Base-by-base conservation (phyloP, 2,888 invertebrate genomes). In the Ischnura elegans region DNA sequence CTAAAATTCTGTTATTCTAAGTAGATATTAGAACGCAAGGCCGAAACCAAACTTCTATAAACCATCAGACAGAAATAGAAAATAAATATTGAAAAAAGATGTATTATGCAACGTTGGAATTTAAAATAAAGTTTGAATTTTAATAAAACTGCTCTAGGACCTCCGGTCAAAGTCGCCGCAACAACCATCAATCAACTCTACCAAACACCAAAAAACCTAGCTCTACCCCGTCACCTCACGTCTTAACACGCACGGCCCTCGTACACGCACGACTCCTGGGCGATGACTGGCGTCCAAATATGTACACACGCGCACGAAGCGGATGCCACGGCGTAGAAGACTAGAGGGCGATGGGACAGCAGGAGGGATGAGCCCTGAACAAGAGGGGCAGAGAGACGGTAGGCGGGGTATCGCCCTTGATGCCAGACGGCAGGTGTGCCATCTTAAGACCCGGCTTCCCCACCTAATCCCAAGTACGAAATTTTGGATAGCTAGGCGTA, bases 401-500 rank as follows among this genome's bases (percentile, higher is more conserved):
- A 19, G 45, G 86, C 19, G 45, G n/a, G n/a, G 19, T 36, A 76
- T 76, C 76, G 16, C 76, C 29, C 29, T n/a, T 10, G 29, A 25
- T 36, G 76, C 76, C 76, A 76, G 76, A 29, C 76, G 16, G 76
- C 76, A 76, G 76, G 76, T 76, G 76, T 36, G 29, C 76, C 76
- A 76, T 76, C 76, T 76, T 76, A 76, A 86, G 25, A 86, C 86
- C 45, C 16, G 43, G 46, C 46, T 86, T 86, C 16, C 25, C 46
- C 21, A 43, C 86, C 46, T 86, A 21, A 86, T 86, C 43, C 86
- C 46, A 8, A 42, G 42, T 43, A 43, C 85, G 45, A 86, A 45
- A 86, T 46, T 86, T 86, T 46, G n/a, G 86, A 45, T 46, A 86
- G 45, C 46, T n/a, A 86, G n/a, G 86, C n/a, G 86, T n/a, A 45